phyloP scores from a whole-genome alignment of 2,113 vertebrate species.

The Hucho hucho region DNA sequence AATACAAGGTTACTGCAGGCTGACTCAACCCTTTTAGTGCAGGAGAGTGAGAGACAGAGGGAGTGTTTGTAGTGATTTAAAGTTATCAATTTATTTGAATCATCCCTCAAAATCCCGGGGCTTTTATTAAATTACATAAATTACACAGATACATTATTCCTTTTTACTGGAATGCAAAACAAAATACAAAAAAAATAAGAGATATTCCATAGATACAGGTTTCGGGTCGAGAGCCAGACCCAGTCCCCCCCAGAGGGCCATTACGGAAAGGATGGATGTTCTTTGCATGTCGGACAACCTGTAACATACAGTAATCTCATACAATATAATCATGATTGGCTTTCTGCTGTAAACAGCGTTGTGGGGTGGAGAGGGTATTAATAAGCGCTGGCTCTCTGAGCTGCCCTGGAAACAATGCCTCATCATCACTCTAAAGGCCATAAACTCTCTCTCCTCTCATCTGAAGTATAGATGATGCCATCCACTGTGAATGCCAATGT shows the following conservation, averaged over 20 bases:
- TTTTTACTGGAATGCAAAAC: constrained; percentile 18
- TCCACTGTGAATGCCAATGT: constrained; percentile 16
- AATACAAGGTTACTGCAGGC: constrained; percentile 69
- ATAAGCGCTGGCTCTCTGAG: background rate
- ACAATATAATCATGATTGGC: background rate
- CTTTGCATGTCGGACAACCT: background rate
- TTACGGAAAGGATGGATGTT: background rate
- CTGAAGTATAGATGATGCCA: background rate
- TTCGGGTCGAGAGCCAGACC: too few species aligned
- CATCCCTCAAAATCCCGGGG: constrained; percentile 63
- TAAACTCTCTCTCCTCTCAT: background rate
- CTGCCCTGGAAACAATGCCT: background rate
- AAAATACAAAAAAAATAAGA: background rate
- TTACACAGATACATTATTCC: constrained; percentile 36
- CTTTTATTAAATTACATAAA: constrained; percentile 40
- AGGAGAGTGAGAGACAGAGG: constrained; percentile 30
- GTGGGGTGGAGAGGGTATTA: background rate
- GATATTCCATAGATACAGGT: background rate
- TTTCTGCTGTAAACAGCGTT: background rate
- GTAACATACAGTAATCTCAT: background rate
- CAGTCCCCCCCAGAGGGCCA: too few species aligned
- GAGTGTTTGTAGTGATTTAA: constrained; percentile 29
- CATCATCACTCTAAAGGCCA: background rate
- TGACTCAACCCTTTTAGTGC: constrained; percentile 69
- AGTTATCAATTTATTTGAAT: constrained; percentile 63